Percentiles rank a stretch among this genome's conserved stretches.
phyloP scores from a whole-genome alignment of 2,888 invertebrate genomes.

The Rambutsinella grinnellia region DNA sequence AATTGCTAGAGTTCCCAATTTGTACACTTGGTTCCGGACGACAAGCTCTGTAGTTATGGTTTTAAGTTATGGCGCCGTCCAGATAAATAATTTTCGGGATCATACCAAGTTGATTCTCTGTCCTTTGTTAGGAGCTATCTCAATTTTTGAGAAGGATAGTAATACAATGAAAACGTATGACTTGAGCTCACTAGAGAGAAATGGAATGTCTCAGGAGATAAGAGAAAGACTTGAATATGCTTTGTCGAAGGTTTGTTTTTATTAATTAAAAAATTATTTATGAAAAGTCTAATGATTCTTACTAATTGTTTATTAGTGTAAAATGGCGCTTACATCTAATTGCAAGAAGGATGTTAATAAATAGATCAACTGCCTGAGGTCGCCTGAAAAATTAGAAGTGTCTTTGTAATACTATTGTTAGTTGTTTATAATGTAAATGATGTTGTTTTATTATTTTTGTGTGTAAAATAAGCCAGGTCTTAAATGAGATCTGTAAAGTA shows the following conservation, averaged over 20 bases:
- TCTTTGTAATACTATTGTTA: too few relatives aligned
- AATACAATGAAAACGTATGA: conserved; percentile 93
- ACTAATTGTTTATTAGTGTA: too few relatives aligned
- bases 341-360: too few relatives aligned
- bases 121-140: conserved; percentile 97
- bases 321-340: too few relatives aligned
- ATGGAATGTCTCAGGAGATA: conserved; percentile 86
- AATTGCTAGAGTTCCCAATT: conserved; percentile 93
- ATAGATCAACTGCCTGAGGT: too few relatives aligned
- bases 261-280: too few relatives aligned
- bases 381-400: too few relatives aligned
- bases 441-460: too few relatives aligned
- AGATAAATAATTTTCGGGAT: conserved; percentile 95
- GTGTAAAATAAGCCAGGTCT: too few relatives aligned
- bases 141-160: conserved; percentile 87
- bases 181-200: conserved; percentile 84
- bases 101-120: conserved; percentile 98
- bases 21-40: conserved; percentile 97
- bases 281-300: too few relatives aligned
- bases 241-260: conserved; percentile 85
- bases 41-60: conserved; percentile 98
- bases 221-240: conserved; percentile 88
- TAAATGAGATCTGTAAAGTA: too few relatives aligned
- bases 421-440: too few relatives aligned
- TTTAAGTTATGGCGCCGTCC: conserved; percentile 95